Base-by-base conservation (phyloP, 2,888 invertebrate species). In the Dascillus cervinus region DNA sequence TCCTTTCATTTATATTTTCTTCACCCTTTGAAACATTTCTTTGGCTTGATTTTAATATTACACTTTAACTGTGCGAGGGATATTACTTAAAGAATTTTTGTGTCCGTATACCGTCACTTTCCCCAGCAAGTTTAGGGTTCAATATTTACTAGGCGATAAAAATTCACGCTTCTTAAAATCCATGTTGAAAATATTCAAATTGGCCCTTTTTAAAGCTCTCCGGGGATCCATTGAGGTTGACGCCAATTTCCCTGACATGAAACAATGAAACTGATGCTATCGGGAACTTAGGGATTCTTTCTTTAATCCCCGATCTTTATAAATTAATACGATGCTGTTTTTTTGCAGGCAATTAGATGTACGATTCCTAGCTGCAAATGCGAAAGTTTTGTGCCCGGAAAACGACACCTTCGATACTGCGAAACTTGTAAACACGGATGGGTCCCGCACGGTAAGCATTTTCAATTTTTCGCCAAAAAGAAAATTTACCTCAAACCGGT, bases 371-470 rank as follows among this genome's bases (percentile, higher is more conserved):
- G 69, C 47, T 82, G 81, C 55, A 63, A 69, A 45, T 82, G 81
- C 60, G 78, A 79, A 44, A 79, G 79, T 48, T 82, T 81, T 63
- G 70, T 75, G 20, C 80, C 81, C 13, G 77, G 78, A 32, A 79
- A 78, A 55, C 60, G 71, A 45, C 73, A 75, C 52, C 68, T 80
- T 39, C 71, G 82, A 32, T 75, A 71, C 58, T 82, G 82, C 65
- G 78, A 79, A 52, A 72, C 72, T 43, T 82, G 82, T 59, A 75
- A 74, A 50, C 82, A 82, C 61, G 79, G 79, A 43, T 82, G 82
- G 81, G 79, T 82, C 35, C 75, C 76, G 46, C 82, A 82, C 61
- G 82, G 81, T 82, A 60, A 78, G 79, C 70, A 39, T 31, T 23
- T n/a, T n/a, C n/a, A n/a, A n/a, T n/a, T n/a, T n/a, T n/a, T n/a